Evolutionary conservation across 2,113 vertebrate species (phyloP), one percentile per base, ranked within the genome.

Genomic region (Seriola rivoliana): DNA sequence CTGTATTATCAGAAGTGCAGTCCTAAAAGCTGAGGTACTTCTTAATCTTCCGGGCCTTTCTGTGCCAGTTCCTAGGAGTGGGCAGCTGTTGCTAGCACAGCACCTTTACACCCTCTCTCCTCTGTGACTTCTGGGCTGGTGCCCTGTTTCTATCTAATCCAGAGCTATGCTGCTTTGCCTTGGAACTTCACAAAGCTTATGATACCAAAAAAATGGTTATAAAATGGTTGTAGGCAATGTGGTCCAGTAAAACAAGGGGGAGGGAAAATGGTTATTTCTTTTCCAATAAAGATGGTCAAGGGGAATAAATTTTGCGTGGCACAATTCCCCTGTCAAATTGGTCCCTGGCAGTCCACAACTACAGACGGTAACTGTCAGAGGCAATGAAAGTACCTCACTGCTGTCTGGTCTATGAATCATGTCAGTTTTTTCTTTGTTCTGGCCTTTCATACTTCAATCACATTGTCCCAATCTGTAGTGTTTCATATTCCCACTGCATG

Each of bases 111-210:
- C 54, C 64, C 82, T 60, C 38, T 66, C 46, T 64, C 38, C 38
- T 63, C 46, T 46, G 21, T 54, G 71, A 84, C 50, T 74, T 8
- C 74, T 84, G 83, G 77, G 83, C 58, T 1, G 14, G 9, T 65
- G 64, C 81, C 83, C 58, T 32, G 59, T 54, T 69, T 80, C 76
- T 64, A 57, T 89, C 66, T 86, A 82, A 88, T 88, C 78, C 78
- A 57, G 52, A 79, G 83, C 42, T 55, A 69, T 62, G 73, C 63
- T 58, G 62, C 75, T 80, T 69, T 72, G 52, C 55, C 71, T 78
- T 34, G 40, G 0, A 75, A 76, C 64, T 72, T 78, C 3, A 60
- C 72, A 84, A 86, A 78, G 69, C 64, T 50, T 75, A n/a, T 42
- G 67, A 88, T 66, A 32, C 40, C 42, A 57, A 71, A 68, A 84